Evolutionary conservation across 2,113 vertebrate genomes (phyloP).

Genomic region (Pelmatolapia mariae): DNA sequence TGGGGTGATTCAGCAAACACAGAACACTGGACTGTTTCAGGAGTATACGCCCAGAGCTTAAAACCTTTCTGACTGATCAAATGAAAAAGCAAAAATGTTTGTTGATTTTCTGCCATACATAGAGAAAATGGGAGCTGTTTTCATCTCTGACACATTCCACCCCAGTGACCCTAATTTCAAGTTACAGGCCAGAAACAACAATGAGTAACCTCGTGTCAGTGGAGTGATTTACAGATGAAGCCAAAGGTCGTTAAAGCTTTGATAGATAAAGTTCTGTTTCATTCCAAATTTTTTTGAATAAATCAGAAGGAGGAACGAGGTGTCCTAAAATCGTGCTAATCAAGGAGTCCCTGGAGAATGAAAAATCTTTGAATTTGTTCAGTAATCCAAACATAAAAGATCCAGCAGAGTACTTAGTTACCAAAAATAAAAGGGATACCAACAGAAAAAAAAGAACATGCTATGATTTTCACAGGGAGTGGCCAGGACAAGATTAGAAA

Average conservation of each 20-base stretch:
- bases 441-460: background rate
- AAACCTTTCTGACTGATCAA: background rate
- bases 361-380: background rate
- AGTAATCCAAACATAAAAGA: background rate
- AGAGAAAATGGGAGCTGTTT: background rate
- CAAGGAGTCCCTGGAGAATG: background rate
- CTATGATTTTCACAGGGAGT: background rate
- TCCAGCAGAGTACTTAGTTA: too few relatives aligned
- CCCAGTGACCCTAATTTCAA: background rate
- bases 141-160: background rate
- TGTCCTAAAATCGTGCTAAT: background rate
- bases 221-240: background rate
- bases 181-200: background rate
- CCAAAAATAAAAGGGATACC: background rate
- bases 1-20: background rate
- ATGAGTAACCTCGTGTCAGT: background rate
- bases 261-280: background rate
- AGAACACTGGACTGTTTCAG: rapidly evolving
- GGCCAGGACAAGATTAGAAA: background rate
- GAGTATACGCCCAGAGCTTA: rapidly evolving
- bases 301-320: too few relatives aligned
- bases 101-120: background rate
- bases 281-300: too few relatives aligned
- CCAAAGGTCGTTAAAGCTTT: background rate
- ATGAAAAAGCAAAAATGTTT: background rate